Evolutionary conservation across 2,113 vertebrate genomes (phyloP), one percentile per base, ranked within the genome.

Genomic region (Apaloderma vittatum): DNA sequence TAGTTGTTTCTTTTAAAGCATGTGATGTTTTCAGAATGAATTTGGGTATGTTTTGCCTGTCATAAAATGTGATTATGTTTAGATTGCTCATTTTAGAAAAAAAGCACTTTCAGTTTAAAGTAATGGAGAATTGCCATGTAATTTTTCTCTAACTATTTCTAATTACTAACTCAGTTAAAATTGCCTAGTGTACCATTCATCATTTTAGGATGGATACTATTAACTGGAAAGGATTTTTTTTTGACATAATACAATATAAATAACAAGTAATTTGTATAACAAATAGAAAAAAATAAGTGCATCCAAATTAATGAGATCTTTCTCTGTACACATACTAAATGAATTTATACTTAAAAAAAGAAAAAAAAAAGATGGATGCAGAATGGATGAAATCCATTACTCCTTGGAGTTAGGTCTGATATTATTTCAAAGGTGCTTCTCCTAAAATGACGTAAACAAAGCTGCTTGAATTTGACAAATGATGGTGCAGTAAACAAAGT

Each of bases 41-140:
- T 86, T 86, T 61, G n/a, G 93, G 74, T 43, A 54, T 43, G 2
- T 94, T 68, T 96, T 96, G 8, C 51, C 61, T 82, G 15, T 24
- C 63, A 86, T 89, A 91, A 91, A 97, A 90, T 72, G 15, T 83
- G 65, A 91, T 94, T 95, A 81, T 76, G 66, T 90, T 95, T 92
- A 77, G 59, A 94, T 93, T 95, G n/a, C 26, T 95, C 32, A 46
- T 80, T 96, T 93, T 94, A 67, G 84, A 93, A 95, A 89, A 40
- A 90, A 34, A 87, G 21, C 10, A 71, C 17, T 95, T 90, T 67
- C 49, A 40, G 22, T 71, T 91, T 82, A 88, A 82, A 84, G 62
- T 52, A 88, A 68, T 76, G 43, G 82, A 74, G 55, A 80, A 97
- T 86, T 82, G 79, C 26, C 19, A 43, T 68, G 43, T 75, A 84